These are phyloP conservation scores for Rhinopomastus cyanomelas DNA, from an alignment of 2,113 vertebrate species.

Conservation along the genomic window DNA sequence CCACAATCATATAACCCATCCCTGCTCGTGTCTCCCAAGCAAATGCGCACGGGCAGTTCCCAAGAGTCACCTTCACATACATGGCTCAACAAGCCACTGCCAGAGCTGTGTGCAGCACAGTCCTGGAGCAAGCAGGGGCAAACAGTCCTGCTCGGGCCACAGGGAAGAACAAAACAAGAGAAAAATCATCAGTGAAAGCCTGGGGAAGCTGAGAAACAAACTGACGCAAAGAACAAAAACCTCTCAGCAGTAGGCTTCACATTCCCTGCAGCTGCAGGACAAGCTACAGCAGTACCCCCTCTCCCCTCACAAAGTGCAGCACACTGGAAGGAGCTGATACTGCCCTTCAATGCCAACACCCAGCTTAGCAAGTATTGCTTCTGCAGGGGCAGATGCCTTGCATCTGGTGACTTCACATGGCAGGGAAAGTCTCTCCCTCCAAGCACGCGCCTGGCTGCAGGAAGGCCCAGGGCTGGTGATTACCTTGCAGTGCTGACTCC, in stretches of 20 bases:
- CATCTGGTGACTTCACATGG: accelerated
- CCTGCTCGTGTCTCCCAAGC: not conserved
- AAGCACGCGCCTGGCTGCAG: accelerated
- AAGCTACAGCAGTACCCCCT: not conserved
- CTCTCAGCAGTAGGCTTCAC: not conserved
- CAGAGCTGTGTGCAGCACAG: not conserved
- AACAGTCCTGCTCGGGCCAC: accelerated
- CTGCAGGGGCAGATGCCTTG: not conserved
- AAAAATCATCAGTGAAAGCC: not conserved
- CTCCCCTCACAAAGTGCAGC: accelerated
- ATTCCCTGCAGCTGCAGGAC: not conserved
- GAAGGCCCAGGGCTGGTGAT: not conserved
- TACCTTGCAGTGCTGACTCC: not conserved
- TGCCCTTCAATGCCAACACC: not conserved
- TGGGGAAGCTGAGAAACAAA: not conserved
- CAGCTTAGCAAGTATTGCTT: accelerated
- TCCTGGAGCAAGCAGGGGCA: not conserved
- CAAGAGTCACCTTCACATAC: not conserved
- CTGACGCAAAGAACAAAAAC: not conserved
- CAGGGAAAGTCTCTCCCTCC: not conserved
- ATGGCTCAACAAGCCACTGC: not conserved
- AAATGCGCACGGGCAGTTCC: accelerated
- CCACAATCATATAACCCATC: not conserved
- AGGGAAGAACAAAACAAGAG: not conserved
- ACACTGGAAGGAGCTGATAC: not conserved